Evolutionary conservation across 2,113 vertebrate genomes (phyloP), one percentile per base, ranked within the genome.

Genomic region (Pollimyrus isidori): DNA sequence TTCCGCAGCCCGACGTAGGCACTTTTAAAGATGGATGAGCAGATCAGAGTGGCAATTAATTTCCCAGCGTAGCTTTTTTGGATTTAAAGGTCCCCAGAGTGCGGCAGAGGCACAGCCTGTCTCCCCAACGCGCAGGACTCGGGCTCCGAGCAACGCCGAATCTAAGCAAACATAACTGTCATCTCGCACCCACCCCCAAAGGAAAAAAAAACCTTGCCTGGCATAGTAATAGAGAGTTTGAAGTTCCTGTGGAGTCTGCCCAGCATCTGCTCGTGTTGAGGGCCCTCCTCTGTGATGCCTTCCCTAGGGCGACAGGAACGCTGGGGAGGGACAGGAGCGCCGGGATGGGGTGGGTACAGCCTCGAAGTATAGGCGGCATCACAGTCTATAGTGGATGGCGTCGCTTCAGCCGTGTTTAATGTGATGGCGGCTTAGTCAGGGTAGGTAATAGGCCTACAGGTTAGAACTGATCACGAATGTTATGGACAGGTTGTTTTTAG

Each of bases 201-300:
- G 4, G 4, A 45, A 45, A 45, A 45, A 45, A 45, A 45, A 45
- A 45, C 3, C 42, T 9, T 96, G 95, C 96, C 96, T 96, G 96
- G 96, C 95, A 95, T 96, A 96, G 95, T 97, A 96, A 97, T 96
- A 96, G 96, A 96, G 96, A 96, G 96, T 96, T 96, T 96, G 96
- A 95, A 95, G 96, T 96, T 96, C 95, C 95, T 95, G 96, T 96
- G 96, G 94, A 84, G n/a, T 56, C 19, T 17, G 49, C 95, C 95
- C 92, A 93, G 95, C 96, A 96, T 96, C 96, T 96, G 96, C 96
- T 93, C 91, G 93, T 93, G 56, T 53, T 91, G 90, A 93, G 93
- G 94, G 91, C 93, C 91, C 89, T 93, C 94, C 30, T 45, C 85
- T 83, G 2, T 11, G 21, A 3, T 9, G n/a, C 5, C 84, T n/a